Conservation (phyloP, 2,113 vertebrate species). For the Monopterus albus region DNA sequence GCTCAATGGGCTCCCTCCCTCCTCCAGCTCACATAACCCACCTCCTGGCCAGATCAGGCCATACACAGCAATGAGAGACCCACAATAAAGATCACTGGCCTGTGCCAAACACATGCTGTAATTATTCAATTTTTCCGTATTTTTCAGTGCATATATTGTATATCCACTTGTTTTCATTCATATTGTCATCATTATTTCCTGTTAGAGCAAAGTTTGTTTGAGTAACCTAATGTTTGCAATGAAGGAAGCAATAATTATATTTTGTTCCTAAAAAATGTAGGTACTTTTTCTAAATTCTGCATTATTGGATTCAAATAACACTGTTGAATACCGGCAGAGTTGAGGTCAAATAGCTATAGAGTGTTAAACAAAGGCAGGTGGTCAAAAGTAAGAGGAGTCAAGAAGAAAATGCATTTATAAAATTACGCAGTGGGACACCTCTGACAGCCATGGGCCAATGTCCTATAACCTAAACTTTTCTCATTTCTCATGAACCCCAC, state of each 20-base stretch:
- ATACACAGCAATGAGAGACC: constrained; percentile 45
- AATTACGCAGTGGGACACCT: constrained; percentile 20
- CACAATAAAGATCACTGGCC: constrained; percentile 20
- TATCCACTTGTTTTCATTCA: no score
- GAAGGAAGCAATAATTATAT: constrained; percentile 7
- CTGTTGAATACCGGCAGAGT: background rate
- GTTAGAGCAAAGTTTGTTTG: no score
- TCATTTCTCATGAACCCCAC: constrained; percentile 53
- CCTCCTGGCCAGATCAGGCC: constrained; percentile 59
- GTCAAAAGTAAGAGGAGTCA: constrained; percentile 17
- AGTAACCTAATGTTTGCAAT: constrained; percentile 29
- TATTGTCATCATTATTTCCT: no score
- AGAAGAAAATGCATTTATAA: constrained; percentile 11
- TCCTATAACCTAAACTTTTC: constrained; percentile 58
- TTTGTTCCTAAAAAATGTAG: background rate
- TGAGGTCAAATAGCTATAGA: background rate
- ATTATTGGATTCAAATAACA: background rate
- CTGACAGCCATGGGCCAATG: constrained; percentile 37
- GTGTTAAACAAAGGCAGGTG: background rate
- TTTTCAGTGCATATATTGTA: constrained; percentile 7
- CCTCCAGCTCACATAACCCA: constrained; percentile 65
- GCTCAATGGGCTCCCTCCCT: constrained; percentile 33
- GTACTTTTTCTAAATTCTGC: constrained; percentile 5
- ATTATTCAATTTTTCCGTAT: constrained; percentile 28
- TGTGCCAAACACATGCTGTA: constrained; percentile 29